Base-by-base conservation (phyloP, 2,888 invertebrate genomes). In the Amblyjoppa proteus region DNA sequence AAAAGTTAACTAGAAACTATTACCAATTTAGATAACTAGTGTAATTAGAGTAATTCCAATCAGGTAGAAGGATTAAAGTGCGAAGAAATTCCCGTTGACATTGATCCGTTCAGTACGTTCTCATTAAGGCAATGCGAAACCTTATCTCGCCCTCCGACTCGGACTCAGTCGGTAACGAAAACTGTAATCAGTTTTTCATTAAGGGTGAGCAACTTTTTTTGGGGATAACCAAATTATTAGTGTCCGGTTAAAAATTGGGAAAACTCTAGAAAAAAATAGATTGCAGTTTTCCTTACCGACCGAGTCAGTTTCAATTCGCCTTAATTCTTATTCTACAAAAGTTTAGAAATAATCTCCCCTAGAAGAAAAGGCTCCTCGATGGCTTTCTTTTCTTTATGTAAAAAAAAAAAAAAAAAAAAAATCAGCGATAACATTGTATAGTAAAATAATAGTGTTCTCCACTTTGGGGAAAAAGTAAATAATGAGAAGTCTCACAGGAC, bases 371-470 rank as follows among this genome's bases (percentile, higher is more conserved):
- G 28, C 64, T 31, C 28, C 16, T 61, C 45, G 45, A 64, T 49
- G 49, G 25, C 49, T 75, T 75, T n/a, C 16, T 53, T 53, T n/a
- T 41, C 45, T 58, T 41, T 31, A 16, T 82, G 70, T 66, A 31
- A 20, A 20, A 20, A 20, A 20, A 31, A 31, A 20, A 20, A 20
- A 20, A 20, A 31, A 11, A 11, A 41, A 25, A 58, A 49, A 56
- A 28, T 38, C 41, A 70, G 64, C 64, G 58, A 71, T 64, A 56
- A 51, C 25, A 58, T 66, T 64, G 51, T 75, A 82, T 75, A 82
- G 66, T 75, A 45, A 70, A 41, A 79, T 76, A 83, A 82, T 58
- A 80, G 73, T 69, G 68, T 25, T 69, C 76, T 58, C 66, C 61
- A 69, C 61, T 68, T 53, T 53, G 66, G 51, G 41, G 53, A n/a